phyloP scores from a whole-genome alignment of 64 coral and sea anemone genomes.

The Acropora tenuis region DNA sequence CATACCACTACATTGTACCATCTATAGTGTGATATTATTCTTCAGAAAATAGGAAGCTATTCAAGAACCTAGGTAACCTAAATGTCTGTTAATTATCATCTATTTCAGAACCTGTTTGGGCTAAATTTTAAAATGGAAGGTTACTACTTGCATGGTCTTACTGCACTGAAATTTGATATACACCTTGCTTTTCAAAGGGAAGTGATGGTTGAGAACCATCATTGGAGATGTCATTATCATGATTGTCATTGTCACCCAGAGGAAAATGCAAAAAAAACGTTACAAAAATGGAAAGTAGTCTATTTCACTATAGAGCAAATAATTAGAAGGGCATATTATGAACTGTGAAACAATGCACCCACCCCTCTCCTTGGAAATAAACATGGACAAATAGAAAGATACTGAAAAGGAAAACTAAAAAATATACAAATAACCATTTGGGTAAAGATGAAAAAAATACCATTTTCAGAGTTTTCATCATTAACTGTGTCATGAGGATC shows the following conservation, averaged over 20 bases:
- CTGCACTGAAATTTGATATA: not conserved
- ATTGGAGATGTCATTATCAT: not conserved
- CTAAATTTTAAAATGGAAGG: not conserved
- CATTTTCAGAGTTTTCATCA: not conserved
- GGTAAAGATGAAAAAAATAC: not conserved
- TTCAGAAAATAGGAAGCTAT: too few relatives aligned
- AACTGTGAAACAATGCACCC: not conserved
- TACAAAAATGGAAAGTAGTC: not conserved
- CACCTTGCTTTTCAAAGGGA: not conserved
- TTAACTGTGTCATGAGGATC: conserved; percentile 12
- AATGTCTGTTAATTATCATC: too few relatives aligned
- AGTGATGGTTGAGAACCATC: not conserved
- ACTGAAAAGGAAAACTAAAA: not conserved
- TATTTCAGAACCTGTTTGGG: not conserved
- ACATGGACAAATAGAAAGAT: too few relatives aligned
- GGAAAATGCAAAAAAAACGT: not conserved
- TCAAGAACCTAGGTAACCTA: too few relatives aligned
- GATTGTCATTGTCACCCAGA: not conserved
- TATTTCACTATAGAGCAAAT: not conserved
- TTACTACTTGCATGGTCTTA: not conserved
- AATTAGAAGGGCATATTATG: not conserved
- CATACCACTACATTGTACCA: too few relatives aligned
- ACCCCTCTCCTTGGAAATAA: not conserved
- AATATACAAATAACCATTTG: not conserved
- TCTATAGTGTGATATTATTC: too few relatives aligned